phyloP scores from a whole-genome alignment of 2,888 invertebrate genomes.

The Empis livida region DNA sequence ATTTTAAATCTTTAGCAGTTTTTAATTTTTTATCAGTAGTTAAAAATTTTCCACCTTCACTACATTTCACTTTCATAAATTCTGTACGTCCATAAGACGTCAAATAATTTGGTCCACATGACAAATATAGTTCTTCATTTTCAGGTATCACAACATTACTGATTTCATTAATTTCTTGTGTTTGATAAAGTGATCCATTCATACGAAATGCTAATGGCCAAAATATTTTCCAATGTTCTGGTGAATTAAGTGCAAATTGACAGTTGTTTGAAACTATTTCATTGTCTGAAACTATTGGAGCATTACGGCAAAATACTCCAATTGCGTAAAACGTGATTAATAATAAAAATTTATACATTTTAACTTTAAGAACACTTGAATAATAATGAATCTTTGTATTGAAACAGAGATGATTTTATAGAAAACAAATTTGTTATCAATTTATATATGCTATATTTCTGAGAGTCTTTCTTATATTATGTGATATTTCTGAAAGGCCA shows the following conservation, averaged over 20 bases:
- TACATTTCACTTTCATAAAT: constrained; percentile 12
- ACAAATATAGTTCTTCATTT: constrained; percentile 12
- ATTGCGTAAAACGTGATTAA: too few species aligned
- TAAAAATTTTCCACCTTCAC: constrained; percentile 10
- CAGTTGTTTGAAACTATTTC: constrained; percentile 7
- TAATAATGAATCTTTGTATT: too few species aligned
- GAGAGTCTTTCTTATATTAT: too few species aligned
- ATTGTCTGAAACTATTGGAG: background rate
- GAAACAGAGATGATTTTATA: too few species aligned
- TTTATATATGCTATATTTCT: too few species aligned
- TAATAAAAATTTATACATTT: too few species aligned
- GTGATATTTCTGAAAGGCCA: too few species aligned
- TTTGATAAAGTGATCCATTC: constrained; percentile 13
- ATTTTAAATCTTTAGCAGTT: constrained; percentile 14
- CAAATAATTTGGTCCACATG: constrained; percentile 18
- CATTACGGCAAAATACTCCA: too few species aligned
- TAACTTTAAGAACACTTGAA: too few species aligned
- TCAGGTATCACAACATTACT: background rate
- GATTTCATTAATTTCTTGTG: background rate
- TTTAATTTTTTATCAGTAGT: constrained; percentile 5
- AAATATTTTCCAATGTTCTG: constrained; percentile 12
- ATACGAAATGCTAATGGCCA: constrained; percentile 15
- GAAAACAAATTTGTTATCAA: too few species aligned
- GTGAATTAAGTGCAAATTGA: constrained; percentile 13
- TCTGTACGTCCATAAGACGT: constrained; percentile 10